Percentiles rank a stretch among this genome's conserved stretches.
Evolutionary conservation across 1,140 invertebrate species (phyloP).

Genomic region (Conus ventricosus): DNA sequence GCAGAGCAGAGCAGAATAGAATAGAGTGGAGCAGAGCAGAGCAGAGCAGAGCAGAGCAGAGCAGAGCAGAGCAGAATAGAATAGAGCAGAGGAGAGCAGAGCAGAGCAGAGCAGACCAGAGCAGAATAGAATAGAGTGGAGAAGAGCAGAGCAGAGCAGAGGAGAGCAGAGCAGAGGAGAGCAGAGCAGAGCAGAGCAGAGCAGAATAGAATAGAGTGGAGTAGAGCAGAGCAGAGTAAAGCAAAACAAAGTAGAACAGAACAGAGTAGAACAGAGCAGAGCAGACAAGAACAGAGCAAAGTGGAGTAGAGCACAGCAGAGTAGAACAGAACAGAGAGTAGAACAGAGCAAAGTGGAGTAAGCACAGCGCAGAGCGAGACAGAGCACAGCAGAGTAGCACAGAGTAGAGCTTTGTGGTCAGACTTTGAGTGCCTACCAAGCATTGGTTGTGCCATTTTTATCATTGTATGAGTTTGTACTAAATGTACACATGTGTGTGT

Average conservation of each 20-base stretch:
- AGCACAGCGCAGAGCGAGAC: too few relatives aligned
- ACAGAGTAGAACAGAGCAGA: too few relatives aligned
- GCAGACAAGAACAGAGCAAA: neutral
- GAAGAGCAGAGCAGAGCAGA: neutral
- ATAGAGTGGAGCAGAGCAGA: neutral
- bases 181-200: too few relatives aligned
- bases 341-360: too few relatives aligned
- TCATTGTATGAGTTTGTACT: too few relatives aligned
- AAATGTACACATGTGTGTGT: too few relatives aligned
- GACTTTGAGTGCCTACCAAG: too few relatives aligned
- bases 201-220: neutral
- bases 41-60: slow-evolving; percentile 13
- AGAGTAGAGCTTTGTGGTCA: too few relatives aligned
- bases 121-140: too few relatives aligned
- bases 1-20: slow-evolving; percentile 14
- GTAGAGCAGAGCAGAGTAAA: neutral
- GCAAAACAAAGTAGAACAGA: neutral
- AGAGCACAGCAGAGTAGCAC: too few relatives aligned
- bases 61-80: slow-evolving; percentile 23
- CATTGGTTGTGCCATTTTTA: too few relatives aligned
- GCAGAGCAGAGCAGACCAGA: neutral
- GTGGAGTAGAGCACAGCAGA: neutral
- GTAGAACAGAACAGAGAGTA: too few relatives aligned
- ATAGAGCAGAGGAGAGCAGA: neutral
- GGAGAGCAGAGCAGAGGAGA: neutral